These are phyloP conservation scores for Etheostoma spectabile DNA, from an alignment of 2,113 vertebrate genomes.

Conservation along the genomic window DNA sequence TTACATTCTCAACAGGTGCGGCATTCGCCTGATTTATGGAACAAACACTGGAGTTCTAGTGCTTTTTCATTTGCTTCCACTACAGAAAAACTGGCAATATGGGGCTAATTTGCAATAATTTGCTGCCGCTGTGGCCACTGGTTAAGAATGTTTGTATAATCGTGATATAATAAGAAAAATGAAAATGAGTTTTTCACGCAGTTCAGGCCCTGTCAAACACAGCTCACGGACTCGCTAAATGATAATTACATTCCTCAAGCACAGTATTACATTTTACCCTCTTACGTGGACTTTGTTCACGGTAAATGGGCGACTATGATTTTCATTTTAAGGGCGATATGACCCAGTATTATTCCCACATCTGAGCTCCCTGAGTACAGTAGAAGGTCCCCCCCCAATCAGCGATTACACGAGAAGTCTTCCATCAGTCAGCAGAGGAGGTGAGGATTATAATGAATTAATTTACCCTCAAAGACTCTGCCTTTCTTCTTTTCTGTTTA, in stretches of 20 bases:
- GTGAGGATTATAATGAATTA: slow-evolving; percentile 65
- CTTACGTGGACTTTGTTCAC: slow-evolving; percentile 52
- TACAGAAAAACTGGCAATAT: slow-evolving; percentile 62
- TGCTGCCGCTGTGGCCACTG: slow-evolving; percentile 69
- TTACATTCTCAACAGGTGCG: slow-evolving; percentile 75
- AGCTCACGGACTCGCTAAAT: slow-evolving; percentile 65
- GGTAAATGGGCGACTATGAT: slow-evolving; percentile 47
- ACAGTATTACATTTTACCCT: slow-evolving; percentile 61
- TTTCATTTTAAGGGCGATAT: slow-evolving; percentile 47
- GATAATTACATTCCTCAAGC: slow-evolving; percentile 72
- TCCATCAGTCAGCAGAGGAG: slow-evolving; percentile 65
- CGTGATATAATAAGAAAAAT: slow-evolving; percentile 74
- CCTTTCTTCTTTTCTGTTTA: slow-evolving; percentile 57
- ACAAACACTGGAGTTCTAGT: slow-evolving; percentile 48
- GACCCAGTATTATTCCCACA: slow-evolving; percentile 51
- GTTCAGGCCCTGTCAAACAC: slow-evolving; percentile 64
- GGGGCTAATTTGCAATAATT: slow-evolving; percentile 76
- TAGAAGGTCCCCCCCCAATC: slow-evolving; percentile 27
- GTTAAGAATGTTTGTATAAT: slow-evolving; percentile 74
- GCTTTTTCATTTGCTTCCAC: slow-evolving; percentile 61
- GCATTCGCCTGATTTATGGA: slow-evolving; percentile 66
- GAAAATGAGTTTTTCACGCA: slow-evolving; percentile 68
- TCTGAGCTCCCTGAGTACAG: slow-evolving; percentile 30
- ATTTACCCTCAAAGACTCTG: slow-evolving; percentile 60
- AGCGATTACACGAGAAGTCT: slow-evolving; percentile 52